Percentiles rank a stretch among this genome's conserved stretches.
phyloP scores from a whole-genome alignment of 2,888 invertebrate genomes.

The Tryphoninae sp. region DNA sequence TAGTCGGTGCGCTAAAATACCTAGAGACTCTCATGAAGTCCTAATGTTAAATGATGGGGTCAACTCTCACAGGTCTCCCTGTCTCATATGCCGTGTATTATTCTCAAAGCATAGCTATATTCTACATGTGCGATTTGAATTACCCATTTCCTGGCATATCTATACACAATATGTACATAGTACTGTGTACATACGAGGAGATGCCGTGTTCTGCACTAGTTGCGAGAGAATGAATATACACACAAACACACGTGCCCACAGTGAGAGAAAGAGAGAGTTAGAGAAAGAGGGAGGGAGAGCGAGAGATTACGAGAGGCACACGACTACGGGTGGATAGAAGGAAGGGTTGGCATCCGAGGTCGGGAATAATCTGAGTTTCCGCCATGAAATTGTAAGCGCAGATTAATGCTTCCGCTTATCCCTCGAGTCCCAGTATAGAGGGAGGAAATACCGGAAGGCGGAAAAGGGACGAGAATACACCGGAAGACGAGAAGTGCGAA shows the following conservation, averaged over 20 bases:
- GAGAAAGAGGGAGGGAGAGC: not conserved
- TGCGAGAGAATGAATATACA: conserved; percentile 22
- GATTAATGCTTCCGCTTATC: conserved; percentile 64
- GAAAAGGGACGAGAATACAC: conserved; percentile 8
- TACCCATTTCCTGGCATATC: conserved; percentile 34
- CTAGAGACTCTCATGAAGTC: conserved; percentile 48
- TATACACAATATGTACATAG: conserved; percentile 33
- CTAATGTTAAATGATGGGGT: conserved; percentile 61
- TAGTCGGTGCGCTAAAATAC: not conserved
- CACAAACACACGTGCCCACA: not conserved
- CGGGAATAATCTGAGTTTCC: conserved; percentile 63
- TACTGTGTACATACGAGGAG: conserved; percentile 27
- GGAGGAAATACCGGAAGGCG: conserved; percentile 19
- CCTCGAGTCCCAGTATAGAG: conserved; percentile 48
- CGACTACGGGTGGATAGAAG: conserved; percentile 23
- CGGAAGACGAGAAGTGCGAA: conserved; percentile 18
- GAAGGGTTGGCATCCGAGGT: conserved; percentile 45
- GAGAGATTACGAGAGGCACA: not conserved
- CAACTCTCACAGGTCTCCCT: conserved; percentile 50
- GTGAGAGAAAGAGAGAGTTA: not conserved
- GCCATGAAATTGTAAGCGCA: conserved; percentile 64
- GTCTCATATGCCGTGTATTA: conserved; percentile 34
- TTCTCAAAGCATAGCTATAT: not conserved
- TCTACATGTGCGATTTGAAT: conserved; percentile 42
- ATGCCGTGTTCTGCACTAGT: conserved; percentile 20